phyloP scores from a whole-genome alignment of 2,888 invertebrate species.

The Acholoe squamosa region DNA sequence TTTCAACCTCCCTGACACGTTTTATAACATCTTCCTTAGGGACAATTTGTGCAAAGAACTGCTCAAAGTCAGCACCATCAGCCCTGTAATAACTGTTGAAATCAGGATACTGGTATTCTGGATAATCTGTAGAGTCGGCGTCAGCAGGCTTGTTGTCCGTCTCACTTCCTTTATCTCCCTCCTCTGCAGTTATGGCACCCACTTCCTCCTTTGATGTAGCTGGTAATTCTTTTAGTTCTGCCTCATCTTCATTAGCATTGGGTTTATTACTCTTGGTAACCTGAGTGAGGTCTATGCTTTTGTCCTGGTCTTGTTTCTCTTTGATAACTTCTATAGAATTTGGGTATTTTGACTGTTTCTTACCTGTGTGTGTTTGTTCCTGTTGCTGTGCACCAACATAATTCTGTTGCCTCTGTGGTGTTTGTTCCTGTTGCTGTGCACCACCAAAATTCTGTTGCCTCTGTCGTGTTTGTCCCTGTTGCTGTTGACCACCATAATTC shows the following conservation, averaged over 20 bases:
- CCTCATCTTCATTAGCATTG: not conserved
- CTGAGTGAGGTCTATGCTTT: not conserved
- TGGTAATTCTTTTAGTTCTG: not conserved
- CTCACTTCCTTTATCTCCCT: not conserved
- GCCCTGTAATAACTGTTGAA: not conserved
- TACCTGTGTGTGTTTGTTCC: no score
- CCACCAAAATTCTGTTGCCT: not conserved
- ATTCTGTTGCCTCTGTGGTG: no score
- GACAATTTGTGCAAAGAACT: constrained; percentile 77
- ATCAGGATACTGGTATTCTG: not conserved
- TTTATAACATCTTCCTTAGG: constrained; percentile 75
- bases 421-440: not conserved
- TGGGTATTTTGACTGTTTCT: no score
- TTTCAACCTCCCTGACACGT: constrained; percentile 68
- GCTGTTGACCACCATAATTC: not conserved
- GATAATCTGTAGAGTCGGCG: not conserved
- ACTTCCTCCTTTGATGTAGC: not conserved
- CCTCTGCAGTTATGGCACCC: not conserved
- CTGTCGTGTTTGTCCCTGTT: not conserved
- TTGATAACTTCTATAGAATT: no score
- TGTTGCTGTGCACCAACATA: no score
- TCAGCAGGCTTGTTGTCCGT: not conserved
- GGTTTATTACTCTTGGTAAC: not conserved
- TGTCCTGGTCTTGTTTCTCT: not conserved
- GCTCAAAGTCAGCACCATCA: constrained; percentile 75